Conservation (phyloP, 2,888 invertebrate genomes). For the Ariolimax columbianus region DNA sequence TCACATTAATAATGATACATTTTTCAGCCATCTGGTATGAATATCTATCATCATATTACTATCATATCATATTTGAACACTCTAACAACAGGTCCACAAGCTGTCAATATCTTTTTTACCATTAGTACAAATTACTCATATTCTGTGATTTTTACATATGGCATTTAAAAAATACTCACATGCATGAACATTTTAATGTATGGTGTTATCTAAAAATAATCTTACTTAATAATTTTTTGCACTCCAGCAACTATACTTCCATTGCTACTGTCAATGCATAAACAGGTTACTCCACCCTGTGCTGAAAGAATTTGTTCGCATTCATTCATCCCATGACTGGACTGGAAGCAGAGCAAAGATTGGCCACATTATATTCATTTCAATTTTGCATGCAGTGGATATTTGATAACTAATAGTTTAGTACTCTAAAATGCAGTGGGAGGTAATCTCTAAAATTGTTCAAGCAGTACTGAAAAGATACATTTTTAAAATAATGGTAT, state of each 20-base stretch:
- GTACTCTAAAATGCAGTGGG: too few species aligned
- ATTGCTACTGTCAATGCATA: constrained; percentile 75
- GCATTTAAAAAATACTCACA: neutral
- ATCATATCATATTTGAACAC: too few species aligned
- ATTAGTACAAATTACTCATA: too few species aligned
- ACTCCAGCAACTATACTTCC: constrained; percentile 76
- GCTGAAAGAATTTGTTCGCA: constrained; percentile 75
- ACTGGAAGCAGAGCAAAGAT: constrained; percentile 60
- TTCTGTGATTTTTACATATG: neutral
- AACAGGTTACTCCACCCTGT: constrained; percentile 70
- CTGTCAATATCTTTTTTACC: too few species aligned
- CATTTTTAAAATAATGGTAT: too few species aligned
- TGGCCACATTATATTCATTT: neutral
- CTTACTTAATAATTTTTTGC: constrained; percentile 73
- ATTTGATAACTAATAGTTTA: too few species aligned
- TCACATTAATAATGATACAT: too few species aligned
- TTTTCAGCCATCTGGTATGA: too few species aligned
- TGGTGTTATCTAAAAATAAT: constrained; percentile 61
- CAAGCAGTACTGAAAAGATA: too few species aligned
- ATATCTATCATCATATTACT: too few species aligned
- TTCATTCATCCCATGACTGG: constrained; percentile 74
- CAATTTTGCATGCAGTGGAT: neutral
- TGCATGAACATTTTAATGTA: neutral
- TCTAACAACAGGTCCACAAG: too few species aligned
- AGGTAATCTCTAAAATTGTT: too few species aligned